A percentile compares a stretch with the other conserved stretches of the same genome.
These are phyloP conservation scores for Corythornis cristatus DNA, from an alignment of 2,113 vertebrate genomes.

Conservation along the genomic window DNA sequence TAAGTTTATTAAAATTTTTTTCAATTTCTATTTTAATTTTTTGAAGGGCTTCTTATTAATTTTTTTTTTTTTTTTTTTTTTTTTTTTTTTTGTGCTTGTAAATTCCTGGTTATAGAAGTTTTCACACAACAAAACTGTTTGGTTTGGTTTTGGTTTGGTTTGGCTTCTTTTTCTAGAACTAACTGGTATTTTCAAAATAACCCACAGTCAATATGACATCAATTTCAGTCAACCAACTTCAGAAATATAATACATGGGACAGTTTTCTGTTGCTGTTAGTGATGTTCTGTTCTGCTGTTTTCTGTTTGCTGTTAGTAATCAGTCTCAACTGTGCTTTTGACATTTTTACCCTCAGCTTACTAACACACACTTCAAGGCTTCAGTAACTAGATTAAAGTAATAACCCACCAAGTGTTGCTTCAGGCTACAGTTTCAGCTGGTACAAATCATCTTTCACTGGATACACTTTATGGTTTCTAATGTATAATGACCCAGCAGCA, in stretches of 20 bases:
- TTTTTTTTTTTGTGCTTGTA: not conserved
- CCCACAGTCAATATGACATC: not conserved
- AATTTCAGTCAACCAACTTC: not conserved
- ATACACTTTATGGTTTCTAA: constrained; percentile 59
- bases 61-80: not conserved
- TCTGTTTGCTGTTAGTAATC: constrained; percentile 38
- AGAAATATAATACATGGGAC: not conserved
- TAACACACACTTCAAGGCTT: constrained; percentile 70
- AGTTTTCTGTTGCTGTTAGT: not conserved
- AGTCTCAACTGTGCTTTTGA: constrained; percentile 42
- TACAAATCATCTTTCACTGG: constrained; percentile 75
- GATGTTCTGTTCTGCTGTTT: too few species aligned
- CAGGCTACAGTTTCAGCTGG: constrained; percentile 70
- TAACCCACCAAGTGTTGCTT: constrained; percentile 67
- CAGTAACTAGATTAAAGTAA: constrained; percentile 79
- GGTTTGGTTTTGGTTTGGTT: too few species aligned
- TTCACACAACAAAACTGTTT: not conserved
- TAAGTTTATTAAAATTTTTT: too few species aligned
- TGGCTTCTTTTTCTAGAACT: not conserved
- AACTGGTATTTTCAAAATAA: not conserved
- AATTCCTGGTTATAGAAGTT: not conserved
- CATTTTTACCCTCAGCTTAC: constrained; percentile 61
- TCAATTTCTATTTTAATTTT: not conserved
- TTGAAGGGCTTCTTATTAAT: not conserved
- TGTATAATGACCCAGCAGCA: constrained; percentile 54